A percentile compares a stretch with the other conserved stretches of the same genome.
Evolutionary conservation across 2,113 vertebrate species (phyloP).

Genomic region (Trichomycterus rosablanca): DNA sequence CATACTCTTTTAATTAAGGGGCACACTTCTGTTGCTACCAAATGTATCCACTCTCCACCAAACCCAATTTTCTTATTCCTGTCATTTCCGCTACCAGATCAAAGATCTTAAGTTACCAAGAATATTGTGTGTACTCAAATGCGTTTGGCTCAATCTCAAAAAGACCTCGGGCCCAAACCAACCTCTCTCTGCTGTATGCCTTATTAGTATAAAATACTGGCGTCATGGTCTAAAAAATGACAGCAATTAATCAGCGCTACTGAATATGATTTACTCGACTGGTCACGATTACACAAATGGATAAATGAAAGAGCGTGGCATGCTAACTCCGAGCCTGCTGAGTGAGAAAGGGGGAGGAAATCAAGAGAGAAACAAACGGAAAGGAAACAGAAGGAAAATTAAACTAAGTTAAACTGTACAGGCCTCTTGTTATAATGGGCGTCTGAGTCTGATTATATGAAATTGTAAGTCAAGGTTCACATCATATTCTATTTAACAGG

Average conservation of each 20-base stretch:
- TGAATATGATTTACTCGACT: slow-evolving; percentile 55
- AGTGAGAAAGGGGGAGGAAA: slow-evolving; percentile 8
- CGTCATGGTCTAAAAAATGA: slow-evolving; percentile 58
- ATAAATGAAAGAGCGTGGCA: slow-evolving; percentile 47
- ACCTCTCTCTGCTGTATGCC: slow-evolving; percentile 27
- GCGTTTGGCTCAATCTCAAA: slow-evolving; percentile 1
- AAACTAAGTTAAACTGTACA: slow-evolving; percentile 47
- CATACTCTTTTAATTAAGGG: no score
- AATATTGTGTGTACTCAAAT: slow-evolving; percentile 18
- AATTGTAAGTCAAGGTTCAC: slow-evolving; percentile 57
- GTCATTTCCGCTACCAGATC: slow-evolving; percentile 60
- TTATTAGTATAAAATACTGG: slow-evolving; percentile 42
- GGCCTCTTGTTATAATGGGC: slow-evolving; percentile 47
- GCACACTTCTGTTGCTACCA: no score
- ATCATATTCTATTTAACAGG: no score
- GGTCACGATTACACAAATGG: slow-evolving; percentile 61
- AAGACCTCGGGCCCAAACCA: slow-evolving; percentile 22
- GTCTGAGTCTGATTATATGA: slow-evolving; percentile 58
- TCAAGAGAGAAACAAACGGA: slow-evolving; percentile 12
- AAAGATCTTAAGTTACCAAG: slow-evolving; percentile 45
- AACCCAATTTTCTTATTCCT: slow-evolving; percentile 57
- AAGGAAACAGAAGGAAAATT: slow-evolving; percentile 7
- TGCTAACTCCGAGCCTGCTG: neutral
- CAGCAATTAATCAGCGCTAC: slow-evolving; percentile 68
- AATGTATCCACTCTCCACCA: no score